These are phyloP conservation scores for Pitangus sulphuratus DNA, from an alignment of 2,797 vertebrate genomes.

Conservation along the genomic window DNA sequence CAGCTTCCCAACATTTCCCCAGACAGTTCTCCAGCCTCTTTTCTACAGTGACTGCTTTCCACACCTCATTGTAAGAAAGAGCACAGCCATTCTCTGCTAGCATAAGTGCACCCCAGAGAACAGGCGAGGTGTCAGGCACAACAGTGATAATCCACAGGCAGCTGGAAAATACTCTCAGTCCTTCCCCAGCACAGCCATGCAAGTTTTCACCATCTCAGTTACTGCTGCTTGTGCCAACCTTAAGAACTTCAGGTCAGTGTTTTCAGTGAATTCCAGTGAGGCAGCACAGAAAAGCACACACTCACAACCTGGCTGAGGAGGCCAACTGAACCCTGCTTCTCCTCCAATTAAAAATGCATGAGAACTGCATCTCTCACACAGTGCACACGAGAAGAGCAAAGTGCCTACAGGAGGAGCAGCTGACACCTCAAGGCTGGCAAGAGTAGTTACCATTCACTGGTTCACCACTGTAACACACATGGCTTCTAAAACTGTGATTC, in stretches of 20 bases:
- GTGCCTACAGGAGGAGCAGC: background rate
- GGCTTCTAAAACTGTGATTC: background rate
- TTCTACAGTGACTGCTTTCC: background rate
- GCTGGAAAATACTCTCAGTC: background rate
- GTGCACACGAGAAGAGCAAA: background rate
- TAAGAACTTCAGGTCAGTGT: background rate
- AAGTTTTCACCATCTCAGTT: background rate
- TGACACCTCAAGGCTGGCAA: background rate
- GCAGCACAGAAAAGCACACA: background rate
- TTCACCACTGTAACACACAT: background rate
- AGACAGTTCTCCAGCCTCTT: background rate
- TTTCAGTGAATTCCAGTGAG: background rate
- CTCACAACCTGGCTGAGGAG: background rate
- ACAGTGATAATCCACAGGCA: conserved; percentile 28
- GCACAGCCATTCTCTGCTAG: background rate
- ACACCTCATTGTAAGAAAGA: background rate
- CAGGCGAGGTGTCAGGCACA: background rate
- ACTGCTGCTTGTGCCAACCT: background rate
- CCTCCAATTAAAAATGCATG: background rate
- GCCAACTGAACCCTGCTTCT: background rate
- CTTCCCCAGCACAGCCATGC: background rate
- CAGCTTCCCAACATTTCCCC: background rate
- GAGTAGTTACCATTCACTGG: background rate
- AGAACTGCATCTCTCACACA: background rate
- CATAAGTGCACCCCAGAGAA: background rate